Percentiles rank a stretch among this genome's conserved stretches.
phyloP scores from a whole-genome alignment of 2,888 invertebrate species.

The Eupithecia subfuscata region DNA sequence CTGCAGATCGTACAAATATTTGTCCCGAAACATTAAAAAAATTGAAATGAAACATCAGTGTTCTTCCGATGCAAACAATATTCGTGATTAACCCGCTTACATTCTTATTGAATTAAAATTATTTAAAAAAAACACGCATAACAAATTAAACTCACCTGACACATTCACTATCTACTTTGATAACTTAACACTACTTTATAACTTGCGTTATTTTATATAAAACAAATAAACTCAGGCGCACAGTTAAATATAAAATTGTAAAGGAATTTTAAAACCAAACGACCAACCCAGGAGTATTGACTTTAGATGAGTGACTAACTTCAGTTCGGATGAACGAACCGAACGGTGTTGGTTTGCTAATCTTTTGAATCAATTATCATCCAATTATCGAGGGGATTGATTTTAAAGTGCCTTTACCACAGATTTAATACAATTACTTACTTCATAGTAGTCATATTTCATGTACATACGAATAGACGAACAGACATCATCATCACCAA shows the following conservation, averaged over 20 bases:
- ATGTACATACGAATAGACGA: not conserved
- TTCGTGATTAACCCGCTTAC: not conserved
- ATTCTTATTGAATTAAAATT: not conserved
- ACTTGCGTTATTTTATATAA: not conserved
- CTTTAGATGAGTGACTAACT: slow-evolving; percentile 2
- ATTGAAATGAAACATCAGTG: not conserved
- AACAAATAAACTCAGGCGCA: not conserved
- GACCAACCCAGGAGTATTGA: slow-evolving; percentile 5
- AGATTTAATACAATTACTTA: not conserved
- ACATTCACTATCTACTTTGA: not conserved
- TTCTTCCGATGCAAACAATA: not conserved
- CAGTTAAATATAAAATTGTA: not conserved
- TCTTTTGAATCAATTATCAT: slow-evolving; percentile 20
- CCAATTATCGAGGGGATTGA: slow-evolving; percentile 9
- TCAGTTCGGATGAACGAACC: not conserved
- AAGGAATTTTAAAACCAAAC: slow-evolving; percentile 4
- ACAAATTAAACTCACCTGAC: not conserved
- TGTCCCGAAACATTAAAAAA: no score
- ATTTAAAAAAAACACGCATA: not conserved
- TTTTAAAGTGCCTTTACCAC: not conserved
- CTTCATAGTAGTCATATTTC: not conserved
- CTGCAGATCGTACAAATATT: no score
- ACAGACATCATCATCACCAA: not conserved
- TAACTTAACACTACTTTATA: not conserved
- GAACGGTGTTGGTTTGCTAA: slow-evolving; percentile 2